Evolutionary conservation across 2,113 vertebrate species (phyloP), one percentile per base, ranked within the genome.

Genomic region (Gambusia holbrooki): DNA sequence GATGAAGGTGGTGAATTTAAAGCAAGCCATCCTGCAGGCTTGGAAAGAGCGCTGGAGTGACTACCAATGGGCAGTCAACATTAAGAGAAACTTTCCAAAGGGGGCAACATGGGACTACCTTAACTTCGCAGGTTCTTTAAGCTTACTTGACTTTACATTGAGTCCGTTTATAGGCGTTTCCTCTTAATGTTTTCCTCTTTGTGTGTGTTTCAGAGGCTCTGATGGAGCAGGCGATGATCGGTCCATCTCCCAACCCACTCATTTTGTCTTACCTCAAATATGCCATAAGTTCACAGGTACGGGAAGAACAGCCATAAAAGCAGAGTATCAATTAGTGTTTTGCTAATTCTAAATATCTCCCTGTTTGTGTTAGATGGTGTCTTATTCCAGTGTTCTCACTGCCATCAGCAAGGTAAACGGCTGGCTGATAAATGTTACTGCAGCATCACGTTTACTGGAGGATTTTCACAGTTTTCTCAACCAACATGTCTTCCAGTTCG

Each of bases 31-130:
- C 75, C 93, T 99, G 61, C 98, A 98, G 92, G 97, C 97, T 33
- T 99, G 97, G 98, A 98, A 97, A 84, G 98, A 99, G 84, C 94
- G 98, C 4, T 99, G 97, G 97, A 98, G 95, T 81, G 97, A 98
- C 85, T 98, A 97, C 60, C 98, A 98, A 7, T 99, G 97, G 97
- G 97, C 97, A 35, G 94, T 99, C 69, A 99, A 99, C 79, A 98
- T 99, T 92, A 99, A 99, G 92, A 96, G 94, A 66, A 98, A 98
- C 90, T 98, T 97, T 45, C 97, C 97, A 1, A 98, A 97, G 35
- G 97, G 97, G 88, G 95, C 96, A 28, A 97, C 97, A 17, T 99
- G 97, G 97, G 97, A 99, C 80, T 98, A 98, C 80, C 96, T 97
- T 35, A 98, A 98, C 77, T 92, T 99, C 63, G 96, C 97, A 96